Evolutionary conservation across 1,140 invertebrate species (phyloP).

Genomic region (Thaumatotibia leucotreta): DNA sequence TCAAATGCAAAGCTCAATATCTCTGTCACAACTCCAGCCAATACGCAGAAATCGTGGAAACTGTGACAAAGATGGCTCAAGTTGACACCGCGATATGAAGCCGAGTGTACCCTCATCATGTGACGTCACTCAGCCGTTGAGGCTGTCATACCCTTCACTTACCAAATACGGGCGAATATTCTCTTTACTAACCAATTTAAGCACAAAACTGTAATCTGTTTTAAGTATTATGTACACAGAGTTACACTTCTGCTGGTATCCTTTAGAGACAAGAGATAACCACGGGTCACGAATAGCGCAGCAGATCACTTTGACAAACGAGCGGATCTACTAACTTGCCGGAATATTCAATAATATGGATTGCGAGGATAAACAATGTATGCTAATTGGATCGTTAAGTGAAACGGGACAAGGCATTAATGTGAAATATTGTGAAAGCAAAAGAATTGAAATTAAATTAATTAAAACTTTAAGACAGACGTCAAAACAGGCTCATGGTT

Average conservation of each 20-base stretch:
- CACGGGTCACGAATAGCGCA: too few species aligned
- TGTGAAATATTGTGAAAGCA: background rate
- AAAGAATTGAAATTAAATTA: background rate
- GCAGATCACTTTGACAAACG: constrained; percentile 7
- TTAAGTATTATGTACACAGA: too few species aligned
- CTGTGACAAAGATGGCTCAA: constrained; percentile 8
- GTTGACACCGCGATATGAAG: constrained; percentile 5
- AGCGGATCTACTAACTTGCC: background rate
- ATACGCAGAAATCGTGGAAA: background rate
- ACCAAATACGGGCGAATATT: background rate
- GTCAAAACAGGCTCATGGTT: too few species aligned
- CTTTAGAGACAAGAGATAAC: too few species aligned
- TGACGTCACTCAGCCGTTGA: background rate
- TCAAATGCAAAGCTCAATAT: background rate
- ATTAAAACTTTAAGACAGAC: background rate
- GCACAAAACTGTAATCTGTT: too few species aligned
- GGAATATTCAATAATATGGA: constrained; percentile 7
- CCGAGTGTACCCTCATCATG: constrained; percentile 2
- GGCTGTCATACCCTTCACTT: background rate
- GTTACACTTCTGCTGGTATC: too few species aligned
- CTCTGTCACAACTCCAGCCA: background rate
- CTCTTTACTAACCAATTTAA: background rate
- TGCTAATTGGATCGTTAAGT: background rate
- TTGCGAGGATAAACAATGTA: background rate
- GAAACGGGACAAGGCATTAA: background rate